A percentile compares a stretch with the other conserved stretches of the same genome.
Conservation (phyloP, 2,113 vertebrate genomes). For the Dicerorhinus sumatrensis region DNA sequence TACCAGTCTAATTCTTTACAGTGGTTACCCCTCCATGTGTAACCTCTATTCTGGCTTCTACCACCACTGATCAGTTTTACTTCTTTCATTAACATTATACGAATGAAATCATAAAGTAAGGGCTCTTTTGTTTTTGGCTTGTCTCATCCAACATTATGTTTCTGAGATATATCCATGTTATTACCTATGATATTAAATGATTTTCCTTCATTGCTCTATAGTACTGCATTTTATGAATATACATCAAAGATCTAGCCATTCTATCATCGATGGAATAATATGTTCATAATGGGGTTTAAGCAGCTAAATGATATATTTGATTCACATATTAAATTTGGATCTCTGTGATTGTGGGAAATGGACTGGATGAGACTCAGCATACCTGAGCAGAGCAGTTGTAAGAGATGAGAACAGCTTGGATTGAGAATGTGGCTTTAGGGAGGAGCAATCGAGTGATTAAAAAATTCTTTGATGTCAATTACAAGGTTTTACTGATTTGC, state of each 20-base stretch:
- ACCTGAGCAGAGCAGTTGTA: neutral
- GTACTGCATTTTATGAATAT: neutral
- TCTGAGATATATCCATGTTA: neutral
- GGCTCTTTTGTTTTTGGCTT: neutral
- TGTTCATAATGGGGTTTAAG: neutral
- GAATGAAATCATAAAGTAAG: neutral
- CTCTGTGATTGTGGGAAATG: no score
- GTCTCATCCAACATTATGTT: neutral
- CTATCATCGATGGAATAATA: no score
- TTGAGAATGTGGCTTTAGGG: neutral
- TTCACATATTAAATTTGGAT: neutral
- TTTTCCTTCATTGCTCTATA: neutral
- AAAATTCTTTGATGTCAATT: neutral
- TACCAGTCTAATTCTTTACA: neutral
- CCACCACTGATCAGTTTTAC: neutral
- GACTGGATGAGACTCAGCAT: fast-evolving
- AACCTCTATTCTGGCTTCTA: neutral
- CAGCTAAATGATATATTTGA: neutral
- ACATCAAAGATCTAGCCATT: neutral
- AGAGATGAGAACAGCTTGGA: neutral
- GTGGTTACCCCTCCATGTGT: neutral
- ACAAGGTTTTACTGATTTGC: neutral
- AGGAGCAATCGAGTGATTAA: neutral
- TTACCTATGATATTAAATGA: neutral
- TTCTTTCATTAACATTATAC: neutral